phyloP scores from a whole-genome alignment of 2,113 vertebrate species.

The Chitala chitala region DNA sequence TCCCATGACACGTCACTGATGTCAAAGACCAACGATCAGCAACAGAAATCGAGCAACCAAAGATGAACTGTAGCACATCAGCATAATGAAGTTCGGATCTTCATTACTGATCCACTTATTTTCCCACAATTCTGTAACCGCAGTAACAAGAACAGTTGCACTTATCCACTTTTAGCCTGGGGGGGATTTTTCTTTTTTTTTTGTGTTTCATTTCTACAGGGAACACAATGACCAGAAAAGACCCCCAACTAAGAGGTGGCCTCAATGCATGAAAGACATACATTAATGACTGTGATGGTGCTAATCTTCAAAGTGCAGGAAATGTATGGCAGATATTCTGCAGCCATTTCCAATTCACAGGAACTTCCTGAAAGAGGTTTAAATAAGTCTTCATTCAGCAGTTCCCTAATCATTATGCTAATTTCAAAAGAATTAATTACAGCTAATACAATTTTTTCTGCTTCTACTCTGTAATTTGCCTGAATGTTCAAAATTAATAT shows the following conservation, averaged over 20 bases:
- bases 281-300: not conserved
- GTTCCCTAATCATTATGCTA: not conserved
- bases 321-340: not conserved
- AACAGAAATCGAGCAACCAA: not conserved
- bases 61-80: no score
- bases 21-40: not conserved
- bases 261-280: slow-evolving; percentile 1
- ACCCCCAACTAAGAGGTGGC: not conserved
- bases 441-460: not conserved
- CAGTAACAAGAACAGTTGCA: not conserved
- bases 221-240: slow-evolving; percentile 11
- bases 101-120: not conserved
- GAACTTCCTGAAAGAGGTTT: not conserved
- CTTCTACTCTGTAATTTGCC: no score
- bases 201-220: slow-evolving; percentile 15
- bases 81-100: not conserved
- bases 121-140: not conserved
- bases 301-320: slow-evolving; percentile 16
- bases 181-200: slow-evolving; percentile 10
- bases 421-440: not conserved
- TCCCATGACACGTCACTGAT: not conserved
- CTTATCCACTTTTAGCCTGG: not conserved
- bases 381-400: not conserved
- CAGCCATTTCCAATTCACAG: not conserved
- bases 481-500: not conserved